Evolutionary conservation across 2,113 vertebrate species (phyloP).

Genomic region (Pteronura brasiliensis): DNA sequence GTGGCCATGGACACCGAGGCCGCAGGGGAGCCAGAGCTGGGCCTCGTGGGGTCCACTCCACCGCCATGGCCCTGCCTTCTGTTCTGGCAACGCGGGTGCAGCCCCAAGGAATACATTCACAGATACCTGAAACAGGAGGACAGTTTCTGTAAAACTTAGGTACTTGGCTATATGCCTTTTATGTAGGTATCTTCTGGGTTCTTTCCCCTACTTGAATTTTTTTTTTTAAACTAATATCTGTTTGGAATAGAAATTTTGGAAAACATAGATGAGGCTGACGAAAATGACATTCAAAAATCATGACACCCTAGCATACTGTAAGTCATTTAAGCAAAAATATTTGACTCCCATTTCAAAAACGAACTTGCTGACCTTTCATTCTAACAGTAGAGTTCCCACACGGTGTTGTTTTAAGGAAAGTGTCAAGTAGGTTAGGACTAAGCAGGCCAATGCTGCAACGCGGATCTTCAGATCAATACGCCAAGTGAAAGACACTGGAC

Average conservation of each 20-base stretch:
- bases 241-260: constrained; percentile 27
- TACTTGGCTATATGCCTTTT: neutral
- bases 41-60: neutral
- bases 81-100: neutral
- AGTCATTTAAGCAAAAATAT: constrained; percentile 28
- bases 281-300: neutral
- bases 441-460: neutral
- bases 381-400: neutral
- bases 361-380: neutral
- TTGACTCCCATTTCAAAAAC: neutral
- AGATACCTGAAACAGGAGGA: neutral
- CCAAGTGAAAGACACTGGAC: neutral
- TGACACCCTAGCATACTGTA: neutral
- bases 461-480: neutral
- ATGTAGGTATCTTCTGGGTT: neutral
- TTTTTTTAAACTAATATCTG: neutral
- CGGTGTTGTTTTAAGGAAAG: neutral
- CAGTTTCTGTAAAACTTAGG: neutral
- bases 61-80: neutral
- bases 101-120: neutral
- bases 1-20: neutral
- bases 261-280: neutral
- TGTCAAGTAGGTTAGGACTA: neutral
- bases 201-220: neutral
- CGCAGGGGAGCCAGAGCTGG: neutral